phyloP scores from a whole-genome alignment of 2,797 vertebrate species.

The Siniperca obscura region DNA sequence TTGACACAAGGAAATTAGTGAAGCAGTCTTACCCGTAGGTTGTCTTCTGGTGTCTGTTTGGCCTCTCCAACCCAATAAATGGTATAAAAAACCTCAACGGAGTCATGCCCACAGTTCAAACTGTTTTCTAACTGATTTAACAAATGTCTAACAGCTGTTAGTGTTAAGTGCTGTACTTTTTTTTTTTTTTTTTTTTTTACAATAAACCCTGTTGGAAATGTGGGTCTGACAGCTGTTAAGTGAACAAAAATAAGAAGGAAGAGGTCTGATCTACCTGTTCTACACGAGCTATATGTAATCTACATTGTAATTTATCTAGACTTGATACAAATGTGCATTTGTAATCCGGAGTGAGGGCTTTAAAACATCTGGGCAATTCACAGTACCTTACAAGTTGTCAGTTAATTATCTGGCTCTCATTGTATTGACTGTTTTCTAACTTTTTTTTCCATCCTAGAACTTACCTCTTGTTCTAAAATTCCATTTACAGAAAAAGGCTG shows the following conservation, averaged over 20 bases:
- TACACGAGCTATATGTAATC: background rate
- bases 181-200: background rate
- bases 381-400: background rate
- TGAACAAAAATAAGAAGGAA: constrained; percentile 21
- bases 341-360: accelerated
- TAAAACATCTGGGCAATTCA: background rate
- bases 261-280: background rate
- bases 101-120: constrained; percentile 53
- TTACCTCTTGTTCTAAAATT: constrained; percentile 53
- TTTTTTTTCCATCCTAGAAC: constrained; percentile 24
- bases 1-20: constrained; percentile 77
- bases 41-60: constrained; percentile 56
- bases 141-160: background rate
- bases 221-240: constrained; percentile 48
- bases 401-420: background rate
- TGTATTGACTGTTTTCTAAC: background rate
- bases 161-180: background rate
- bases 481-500: background rate
- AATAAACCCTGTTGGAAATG: constrained; percentile 15
- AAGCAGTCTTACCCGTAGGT: constrained; percentile 79
- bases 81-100: constrained; percentile 18
- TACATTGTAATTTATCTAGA: background rate
- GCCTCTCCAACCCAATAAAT: constrained; percentile 63
- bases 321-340: background rate
- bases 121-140: background rate